Evolutionary conservation across 2,113 vertebrate species (phyloP).

Genomic region (Vombatus ursinus): DNA sequence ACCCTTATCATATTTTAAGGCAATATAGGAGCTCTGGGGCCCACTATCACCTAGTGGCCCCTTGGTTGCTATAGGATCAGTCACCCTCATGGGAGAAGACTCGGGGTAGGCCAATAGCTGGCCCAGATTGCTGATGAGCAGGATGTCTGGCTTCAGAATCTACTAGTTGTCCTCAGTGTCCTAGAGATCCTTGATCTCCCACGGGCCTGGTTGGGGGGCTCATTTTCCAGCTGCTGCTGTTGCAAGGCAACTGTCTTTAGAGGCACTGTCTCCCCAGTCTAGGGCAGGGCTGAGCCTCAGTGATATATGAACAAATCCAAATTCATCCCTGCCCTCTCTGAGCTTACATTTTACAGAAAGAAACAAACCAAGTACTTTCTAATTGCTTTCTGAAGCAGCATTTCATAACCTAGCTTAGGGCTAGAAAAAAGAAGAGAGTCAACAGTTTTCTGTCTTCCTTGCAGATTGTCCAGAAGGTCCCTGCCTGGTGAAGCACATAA

Average conservation of each 20-base stretch:
- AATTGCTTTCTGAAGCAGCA: not conserved
- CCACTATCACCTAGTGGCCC: constrained; percentile 95
- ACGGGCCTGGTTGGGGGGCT: not conserved
- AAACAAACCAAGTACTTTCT: not conserved
- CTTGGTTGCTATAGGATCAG: constrained; percentile 93
- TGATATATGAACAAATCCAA: not conserved
- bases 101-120: constrained; percentile 90
- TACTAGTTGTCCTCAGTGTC: constrained; percentile 57
- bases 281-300: too few species aligned
- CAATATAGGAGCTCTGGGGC: constrained; percentile 92
- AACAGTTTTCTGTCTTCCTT: not conserved
- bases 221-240: not conserved
- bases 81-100: constrained; percentile 85
- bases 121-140: constrained; percentile 92
- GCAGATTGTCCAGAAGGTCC: not conserved
- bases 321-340: not conserved
- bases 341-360: not conserved
- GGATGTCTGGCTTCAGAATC: constrained; percentile 94
- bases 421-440: not conserved
- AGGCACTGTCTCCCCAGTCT: not conserved
- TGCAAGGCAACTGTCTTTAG: too few species aligned
- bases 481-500: not conserved
- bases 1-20: constrained; percentile 91
- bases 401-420: not conserved
- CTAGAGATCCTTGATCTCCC: not conserved